Base-by-base conservation (phyloP, 2,113 vertebrate species). In the Glaucidium brasilianum region DNA sequence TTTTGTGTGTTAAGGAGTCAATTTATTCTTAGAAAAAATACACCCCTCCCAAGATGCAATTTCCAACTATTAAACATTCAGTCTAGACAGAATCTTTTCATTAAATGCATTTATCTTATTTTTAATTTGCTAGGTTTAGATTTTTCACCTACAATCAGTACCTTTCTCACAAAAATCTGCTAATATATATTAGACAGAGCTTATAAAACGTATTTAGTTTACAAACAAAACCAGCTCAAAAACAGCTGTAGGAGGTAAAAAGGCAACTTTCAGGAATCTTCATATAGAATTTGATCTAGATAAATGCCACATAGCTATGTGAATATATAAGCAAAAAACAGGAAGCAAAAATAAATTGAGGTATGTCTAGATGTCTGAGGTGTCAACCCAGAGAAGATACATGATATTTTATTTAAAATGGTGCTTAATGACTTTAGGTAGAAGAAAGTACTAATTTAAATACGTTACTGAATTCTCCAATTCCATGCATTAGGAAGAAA, bases 31-130 rank as follows among this genome's bases (percentile, higher is more conserved):
- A 78, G 11, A 79, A 30, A 30, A 41, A 82, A 88, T 37, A 17
- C 1, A 45, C 5, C 3, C 9, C 5, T 8, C 10, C 0, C 20
- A 79, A 59, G 39, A 64, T 47, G 63, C 0, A 29, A 5, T 73
- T 93, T 92, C 37, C 34, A 76, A 82, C 69, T 52, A 89, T 15
- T 37, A 67, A 62, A 39, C 5, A 68, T 56, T 58, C 27, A 53
- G 11, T 27, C 17, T 75, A 78, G 17, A 10, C 72, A 58, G 17
- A 88, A 74, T 55, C 1, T 80, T 80, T 58, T 17, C 4, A 69
- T 60, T 60, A 85, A 39, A 69, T 23, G 4, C 5, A 71, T 59
- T 72, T 72, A 30, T 52, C 18, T 67, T 45, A 27, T 50, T 76
- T 77, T 75, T 77, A 68, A 43, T 68, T 75, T 84, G 16, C 43